Base-by-base conservation (phyloP, 2,797 vertebrate species). In the Cirrhinus mrigala region DNA sequence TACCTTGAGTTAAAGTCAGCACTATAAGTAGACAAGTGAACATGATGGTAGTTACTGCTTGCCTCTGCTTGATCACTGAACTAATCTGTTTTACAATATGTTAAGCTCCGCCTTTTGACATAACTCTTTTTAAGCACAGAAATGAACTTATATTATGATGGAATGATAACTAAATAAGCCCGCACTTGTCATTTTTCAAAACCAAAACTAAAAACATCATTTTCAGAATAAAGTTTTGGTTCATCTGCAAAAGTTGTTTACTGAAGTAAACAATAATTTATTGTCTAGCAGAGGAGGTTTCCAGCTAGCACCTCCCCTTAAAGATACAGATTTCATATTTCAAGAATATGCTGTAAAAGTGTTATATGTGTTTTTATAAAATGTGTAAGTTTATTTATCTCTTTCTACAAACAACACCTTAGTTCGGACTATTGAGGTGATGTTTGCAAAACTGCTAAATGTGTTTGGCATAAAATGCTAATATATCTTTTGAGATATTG, bases 1-100 rank as follows among this genome's bases (percentile, higher is more conserved):
- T 27, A 74, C 70, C 70, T 74, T 73, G 22, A 1, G 7, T 74
- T 74, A 74, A 74, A 74, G n/a, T 74, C 70, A 74, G 44, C 46
- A 74, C 14, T 50, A 74, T 50, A 24, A 74, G n/a, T 1, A 29
- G 22, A 74, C 70, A 50, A 50, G 24, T 27, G 46, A 74, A 50
- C 70, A 74, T 74, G 46, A 74, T 74, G 70, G 12, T 71, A 71
- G 40, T 15, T 46, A 11, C 68, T 69, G 18, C 20, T 44, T 15
- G 40, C 3, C 3, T 46, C 40, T 46, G 69, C 40, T 33, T 48
- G 54, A 24, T 75, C 27, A 33, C 24, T 75, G 8, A 74, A 52
- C 71, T 29, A 15, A 16, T 50, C 12, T 73, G 16, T 33, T 54
- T n/a, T 54, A 52, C 24, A 29, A 16, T 22, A 16, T 54, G 1